phyloP scores from a whole-genome alignment of 2,797 vertebrate species.

The Hypotaenidia philippensis region DNA sequence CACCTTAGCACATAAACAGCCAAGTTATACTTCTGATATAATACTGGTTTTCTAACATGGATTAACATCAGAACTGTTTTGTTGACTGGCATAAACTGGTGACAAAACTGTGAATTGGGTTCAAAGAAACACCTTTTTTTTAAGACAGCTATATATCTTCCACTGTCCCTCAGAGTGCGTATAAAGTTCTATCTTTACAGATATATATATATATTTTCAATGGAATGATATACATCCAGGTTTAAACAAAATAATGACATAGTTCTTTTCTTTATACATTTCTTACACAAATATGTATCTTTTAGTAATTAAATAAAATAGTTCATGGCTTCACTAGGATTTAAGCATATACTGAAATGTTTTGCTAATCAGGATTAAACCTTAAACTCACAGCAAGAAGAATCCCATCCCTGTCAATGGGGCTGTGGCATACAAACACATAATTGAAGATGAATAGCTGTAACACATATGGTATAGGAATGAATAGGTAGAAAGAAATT shows the following conservation, averaged over 20 bases:
- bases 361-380: not conserved
- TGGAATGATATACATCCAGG: not conserved
- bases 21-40: not conserved
- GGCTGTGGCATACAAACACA: not conserved
- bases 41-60: not conserved
- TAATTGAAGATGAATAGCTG: not conserved
- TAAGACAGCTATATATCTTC: not conserved
- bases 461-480: not conserved
- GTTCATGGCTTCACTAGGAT: not conserved
- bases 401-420: not conserved
- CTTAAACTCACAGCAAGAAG: not conserved
- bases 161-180: not conserved
- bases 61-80: not conserved
- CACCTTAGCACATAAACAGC: not conserved
- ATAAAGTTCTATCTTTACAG: not conserved
- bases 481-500: not conserved
- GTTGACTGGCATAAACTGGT: not conserved
- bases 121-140: not conserved
- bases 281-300: not conserved
- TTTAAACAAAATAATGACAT: not conserved
- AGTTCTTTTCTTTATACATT: not conserved
- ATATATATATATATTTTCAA: not conserved
- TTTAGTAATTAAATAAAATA: not conserved
- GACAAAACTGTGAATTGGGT: not conserved
- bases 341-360: not conserved